Evolutionary conservation across 2,888 invertebrate species (phyloP).

Genomic region (Phyllotreta cruciferae): DNA sequence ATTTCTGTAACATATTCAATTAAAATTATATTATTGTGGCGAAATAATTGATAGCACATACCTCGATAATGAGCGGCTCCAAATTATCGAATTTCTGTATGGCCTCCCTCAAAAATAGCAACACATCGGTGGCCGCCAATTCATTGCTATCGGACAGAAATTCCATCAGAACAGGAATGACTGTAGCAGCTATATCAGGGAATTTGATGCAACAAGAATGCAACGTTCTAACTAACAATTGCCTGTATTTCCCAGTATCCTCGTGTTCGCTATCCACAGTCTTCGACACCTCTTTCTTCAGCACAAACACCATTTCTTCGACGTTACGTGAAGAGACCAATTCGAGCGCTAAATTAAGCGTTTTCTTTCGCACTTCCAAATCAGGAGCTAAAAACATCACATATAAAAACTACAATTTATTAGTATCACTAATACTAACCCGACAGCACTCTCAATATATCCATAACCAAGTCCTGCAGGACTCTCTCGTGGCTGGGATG

Average conservation of each 20-base stretch:
- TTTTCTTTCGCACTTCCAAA: conserved; percentile 74
- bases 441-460: conserved; percentile 90
- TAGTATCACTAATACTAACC: conserved; percentile 56
- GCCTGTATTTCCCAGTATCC: conserved; percentile 94
- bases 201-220: conserved; percentile 95
- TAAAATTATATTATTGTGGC: not conserved
- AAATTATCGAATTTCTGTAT: conserved; percentile 89
- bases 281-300: conserved; percentile 92
- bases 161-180: conserved; percentile 94
- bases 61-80: conserved; percentile 82
- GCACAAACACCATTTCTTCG: conserved; percentile 91
- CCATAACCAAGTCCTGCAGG: conserved; percentile 93
- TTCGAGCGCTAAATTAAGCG: conserved; percentile 74
- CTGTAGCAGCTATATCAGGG: conserved; percentile 92
- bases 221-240: conserved; percentile 92
- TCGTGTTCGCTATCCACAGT: conserved; percentile 87
- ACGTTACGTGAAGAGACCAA: conserved; percentile 91
- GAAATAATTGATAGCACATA: conserved; percentile 50
- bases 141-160: conserved; percentile 90
- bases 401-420: not conserved
- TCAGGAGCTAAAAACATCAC: conserved; percentile 68
- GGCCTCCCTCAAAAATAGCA: conserved; percentile 95
- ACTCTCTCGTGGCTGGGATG: conserved; percentile 85
- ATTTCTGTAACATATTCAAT: conserved; percentile 59
- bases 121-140: conserved; percentile 90